phyloP scores from a whole-genome alignment of 2,888 invertebrate species.

The Nephrotoma appendiculata region DNA sequence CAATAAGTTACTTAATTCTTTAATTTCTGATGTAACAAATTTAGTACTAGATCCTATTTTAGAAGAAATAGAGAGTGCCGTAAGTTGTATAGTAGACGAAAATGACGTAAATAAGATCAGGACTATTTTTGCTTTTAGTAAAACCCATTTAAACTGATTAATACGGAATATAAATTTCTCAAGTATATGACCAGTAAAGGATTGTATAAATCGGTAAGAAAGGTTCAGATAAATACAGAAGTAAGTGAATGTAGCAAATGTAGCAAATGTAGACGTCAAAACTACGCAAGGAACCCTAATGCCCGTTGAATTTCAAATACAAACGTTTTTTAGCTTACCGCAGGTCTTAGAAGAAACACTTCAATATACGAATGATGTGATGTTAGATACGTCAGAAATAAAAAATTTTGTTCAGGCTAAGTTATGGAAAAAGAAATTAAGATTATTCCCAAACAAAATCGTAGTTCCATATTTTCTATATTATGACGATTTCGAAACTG shows the following conservation, averaged over 20 bases:
- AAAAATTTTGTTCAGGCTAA: not conserved
- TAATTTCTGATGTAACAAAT: no score
- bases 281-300: slow-evolving; percentile 10
- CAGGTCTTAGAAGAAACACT: slow-evolving; percentile 7
- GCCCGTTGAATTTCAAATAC: slow-evolving; percentile 12
- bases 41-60: no score
- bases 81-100: no score
- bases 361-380: slow-evolving; percentile 6
- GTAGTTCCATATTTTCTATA: not conserved
- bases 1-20: no score
- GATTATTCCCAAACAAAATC: not conserved
- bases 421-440: not conserved
- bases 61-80: no score
- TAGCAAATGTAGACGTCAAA: slow-evolving; percentile 9
- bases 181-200: not conserved
- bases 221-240: not conserved
- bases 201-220: not conserved
- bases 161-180: not conserved
- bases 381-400: not conserved
- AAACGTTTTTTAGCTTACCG: slow-evolving; percentile 10
- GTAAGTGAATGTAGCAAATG: slow-evolving; percentile 2
- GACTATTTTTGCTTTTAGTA: not conserved
- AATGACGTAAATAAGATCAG: no score
- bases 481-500: not conserved
- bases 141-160: not conserved